phyloP scores from a whole-genome alignment of 2,113 vertebrate species.

The Tursiops truncatus region DNA sequence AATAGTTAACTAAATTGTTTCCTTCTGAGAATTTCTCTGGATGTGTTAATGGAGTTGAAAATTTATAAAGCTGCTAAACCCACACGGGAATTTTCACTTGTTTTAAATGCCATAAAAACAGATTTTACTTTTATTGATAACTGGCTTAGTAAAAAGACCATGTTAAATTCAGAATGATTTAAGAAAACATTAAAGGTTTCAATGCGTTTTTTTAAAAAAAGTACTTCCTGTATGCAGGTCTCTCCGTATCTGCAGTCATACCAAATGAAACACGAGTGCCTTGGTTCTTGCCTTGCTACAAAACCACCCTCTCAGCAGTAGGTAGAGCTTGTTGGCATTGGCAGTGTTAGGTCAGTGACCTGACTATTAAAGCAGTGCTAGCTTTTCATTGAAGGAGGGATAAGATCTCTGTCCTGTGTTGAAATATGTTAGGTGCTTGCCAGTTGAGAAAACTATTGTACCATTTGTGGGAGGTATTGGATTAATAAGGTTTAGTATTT shows the following conservation, averaged over 20 bases:
- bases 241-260: neutral
- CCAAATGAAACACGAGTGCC: conserved; percentile 44
- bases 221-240: conserved; percentile 21
- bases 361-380: conserved; percentile 36
- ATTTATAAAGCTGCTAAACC: conserved; percentile 66
- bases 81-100: conserved; percentile 50
- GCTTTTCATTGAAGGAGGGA: conserved; percentile 59
- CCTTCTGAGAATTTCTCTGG: conserved; percentile 60
- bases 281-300: conserved; percentile 59
- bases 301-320: conserved; percentile 26
- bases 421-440: neutral
- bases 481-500: conserved; percentile 26
- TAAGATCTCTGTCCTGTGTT: neutral
- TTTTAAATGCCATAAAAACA: conserved; percentile 57
- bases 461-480: neutral
- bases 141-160: conserved; percentile 24
- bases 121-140: conserved; percentile 64
- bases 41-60: conserved; percentile 69
- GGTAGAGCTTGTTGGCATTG: neutral
- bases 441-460: neutral
- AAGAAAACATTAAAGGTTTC: conserved; percentile 49
- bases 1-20: conserved; percentile 79
- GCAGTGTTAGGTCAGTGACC: neutral
- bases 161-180: conserved; percentile 41
- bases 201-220: conserved; percentile 27